Evolutionary conservation across 2,888 invertebrate species (phyloP).

Genomic region (Craniophora ligustri): DNA sequence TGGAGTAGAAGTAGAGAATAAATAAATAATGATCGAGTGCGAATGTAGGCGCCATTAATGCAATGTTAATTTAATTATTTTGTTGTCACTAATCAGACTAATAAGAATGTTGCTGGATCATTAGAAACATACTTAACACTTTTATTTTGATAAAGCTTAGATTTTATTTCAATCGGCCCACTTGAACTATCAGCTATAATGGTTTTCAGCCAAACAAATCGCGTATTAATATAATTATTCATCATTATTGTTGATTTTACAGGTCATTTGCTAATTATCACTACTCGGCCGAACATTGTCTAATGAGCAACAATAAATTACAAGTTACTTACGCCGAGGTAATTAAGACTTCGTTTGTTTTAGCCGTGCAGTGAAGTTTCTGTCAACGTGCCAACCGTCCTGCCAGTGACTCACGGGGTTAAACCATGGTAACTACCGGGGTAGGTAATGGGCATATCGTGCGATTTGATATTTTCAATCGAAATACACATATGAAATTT

Average conservation of each 20-base stretch:
- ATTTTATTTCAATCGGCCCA: too few relatives aligned
- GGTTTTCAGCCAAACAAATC: too few relatives aligned
- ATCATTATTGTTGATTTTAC: neutral
- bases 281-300: neutral
- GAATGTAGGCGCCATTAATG: too few relatives aligned
- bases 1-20: too few relatives aligned
- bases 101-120: too few relatives aligned
- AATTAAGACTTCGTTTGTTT: constrained; percentile 14
- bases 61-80: too few relatives aligned
- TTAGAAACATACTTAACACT: too few relatives aligned
- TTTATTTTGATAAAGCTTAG: too few relatives aligned
- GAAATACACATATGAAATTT: neutral
- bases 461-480: constrained; percentile 6
- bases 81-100: too few relatives aligned
- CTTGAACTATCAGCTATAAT: too few relatives aligned
- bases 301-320: neutral
- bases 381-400: constrained; percentile 45
- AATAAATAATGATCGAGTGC: too few relatives aligned
- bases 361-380: constrained; percentile 1
- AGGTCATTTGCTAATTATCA: neutral
- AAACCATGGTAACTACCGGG: constrained; percentile 22
- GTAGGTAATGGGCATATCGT: constrained; percentile 6
- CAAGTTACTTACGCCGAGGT: too few relatives aligned
- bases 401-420: constrained; percentile 45
- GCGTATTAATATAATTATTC: neutral